Base-by-base conservation (phyloP, 2,113 vertebrate species). In the Neogale vison region DNA sequence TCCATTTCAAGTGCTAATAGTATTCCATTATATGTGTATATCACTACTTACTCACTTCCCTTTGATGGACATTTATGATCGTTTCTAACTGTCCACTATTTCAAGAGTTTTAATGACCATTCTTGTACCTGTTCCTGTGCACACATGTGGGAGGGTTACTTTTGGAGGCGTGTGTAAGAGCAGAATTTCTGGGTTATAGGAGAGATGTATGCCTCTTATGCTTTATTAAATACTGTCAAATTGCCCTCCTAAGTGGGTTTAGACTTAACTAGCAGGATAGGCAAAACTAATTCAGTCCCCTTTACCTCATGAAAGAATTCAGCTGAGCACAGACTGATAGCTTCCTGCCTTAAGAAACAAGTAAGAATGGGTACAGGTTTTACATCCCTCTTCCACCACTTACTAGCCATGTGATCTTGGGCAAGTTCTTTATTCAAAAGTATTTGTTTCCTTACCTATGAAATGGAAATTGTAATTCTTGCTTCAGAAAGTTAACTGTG, bases 381-480 rank as follows among this genome's bases (percentile, higher is more conserved):
- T 59, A 21, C n/a, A 69, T 80, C 4, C 26, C 61, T 92, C 34
- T 63, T 77, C 39, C 26, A 67, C 42, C 31, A 88, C 71, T 95
- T 89, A 72, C 11, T 74, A 83, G 65, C 88, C 71, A 90, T 29
- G 31, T 59, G 42, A 80, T 88, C 63, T 74, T 87, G 59, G 67
- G 45, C n/a, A 96, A 97, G 47, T 89, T 94, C 50, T 42, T 97
- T 69, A 89, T 47, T 90, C 71, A 90, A 88, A 97, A 94, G 36
- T 80, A 55, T 72, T 71, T 84, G 52, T 69, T 84, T 90, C 31
- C 63, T 94, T 94, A 95, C 81, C 57, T 81, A 85, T 55, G 94
- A 97, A 93, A 63, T 71, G n/a, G 20, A 86, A 90, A 79, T 69
- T 74, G 52, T 95, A 97, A 84, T 84, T 82, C 47, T 80, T 82